phyloP scores from a whole-genome alignment of 2,797 vertebrate genomes.

The Geotrypetes seraphini region DNA sequence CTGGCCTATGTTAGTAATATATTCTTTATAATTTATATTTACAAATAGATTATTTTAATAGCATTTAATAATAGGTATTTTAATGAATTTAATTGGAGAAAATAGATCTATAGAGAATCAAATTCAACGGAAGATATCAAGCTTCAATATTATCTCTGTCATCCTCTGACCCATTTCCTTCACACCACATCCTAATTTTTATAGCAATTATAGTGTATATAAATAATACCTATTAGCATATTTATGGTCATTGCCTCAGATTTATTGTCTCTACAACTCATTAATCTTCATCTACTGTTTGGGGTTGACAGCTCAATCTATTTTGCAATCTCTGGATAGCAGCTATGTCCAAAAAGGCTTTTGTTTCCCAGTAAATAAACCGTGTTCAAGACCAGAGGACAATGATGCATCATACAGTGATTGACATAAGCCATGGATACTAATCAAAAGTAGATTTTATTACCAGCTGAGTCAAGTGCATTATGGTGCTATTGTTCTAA shows the following conservation, averaged over 20 bases:
- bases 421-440: conserved; percentile 83
- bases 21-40: conserved; percentile 35
- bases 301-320: conserved; percentile 98
- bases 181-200: conserved; percentile 71
- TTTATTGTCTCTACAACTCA: conserved; percentile 93
- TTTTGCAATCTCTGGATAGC: conserved; percentile 82
- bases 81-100: conserved; percentile 47
- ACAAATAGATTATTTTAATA: conserved; percentile 44
- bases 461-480: conserved; percentile 78
- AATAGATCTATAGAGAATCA: conserved; percentile 66
- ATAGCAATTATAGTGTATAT: conserved; percentile 65
- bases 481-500: conserved; percentile 61
- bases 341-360: conserved; percentile 59
- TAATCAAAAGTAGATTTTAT: conserved; percentile 87
- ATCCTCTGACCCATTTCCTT: conserved; percentile 61
- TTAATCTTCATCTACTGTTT: conserved; percentile 98
- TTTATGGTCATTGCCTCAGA: conserved; percentile 97
- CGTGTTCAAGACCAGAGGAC: conserved; percentile 59
- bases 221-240: conserved; percentile 97
- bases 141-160: conserved; percentile 55
- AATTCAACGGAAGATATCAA: conserved; percentile 45
- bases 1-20: conserved; percentile 17
- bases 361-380: conserved; percentile 86
- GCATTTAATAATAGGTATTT: conserved; percentile 45
- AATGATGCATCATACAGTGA: conserved; percentile 61